Evolutionary conservation across 2,797 vertebrate genomes (phyloP), one percentile per base, ranked within the genome.

Genomic region (Melanotaenia parkinsoni): DNA sequence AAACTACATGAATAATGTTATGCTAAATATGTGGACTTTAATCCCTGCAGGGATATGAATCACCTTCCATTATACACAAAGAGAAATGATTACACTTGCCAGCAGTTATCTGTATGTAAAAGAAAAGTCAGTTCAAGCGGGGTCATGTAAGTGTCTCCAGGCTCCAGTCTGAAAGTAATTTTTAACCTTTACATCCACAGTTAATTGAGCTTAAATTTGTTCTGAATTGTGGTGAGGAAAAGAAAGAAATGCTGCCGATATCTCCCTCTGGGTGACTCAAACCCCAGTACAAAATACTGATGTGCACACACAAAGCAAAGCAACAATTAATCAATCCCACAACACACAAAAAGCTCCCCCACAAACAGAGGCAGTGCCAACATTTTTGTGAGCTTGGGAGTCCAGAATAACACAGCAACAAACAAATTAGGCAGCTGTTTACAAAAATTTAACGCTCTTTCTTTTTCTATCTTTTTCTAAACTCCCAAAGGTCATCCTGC

Each of bases 121-220:
- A 75, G 26, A 82, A 88, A 86, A 79, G 63, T 88, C 84, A 75
- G 82, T 88, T 75, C 68, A 56, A 53, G 28, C 35, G 72, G 50
- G 74, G 73, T 88, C 70, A 71, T 74, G 56, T 80, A 79, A 79
- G 18, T 50, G 56, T 60, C 69, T 67, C 61, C 61, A 57, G 77
- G 78, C 64, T 78, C 69, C 73, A 66, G 71, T 74, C 66, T 72
- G 74, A 74, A 76, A 63, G 77, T 82, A 71, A 85, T 78, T 60
- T 86, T 89, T 84, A 60, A 71, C 76, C 66, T 83, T 86, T 73
- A 82, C 59, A 76, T 78, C 61, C 65, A 65, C 63, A 61, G 80
- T 88, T 89, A 88, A 91, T 90, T 90, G 81, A 80, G 70, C 84
- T 47, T 47, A 20, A 20, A 47, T 47, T 87, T 67, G 80, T 77